Percentiles rank a stretch among this genome's conserved stretches.
These are phyloP conservation scores for Melospiza melodia DNA, from an alignment of 2,113 vertebrate genomes.

Conservation along the genomic window DNA sequence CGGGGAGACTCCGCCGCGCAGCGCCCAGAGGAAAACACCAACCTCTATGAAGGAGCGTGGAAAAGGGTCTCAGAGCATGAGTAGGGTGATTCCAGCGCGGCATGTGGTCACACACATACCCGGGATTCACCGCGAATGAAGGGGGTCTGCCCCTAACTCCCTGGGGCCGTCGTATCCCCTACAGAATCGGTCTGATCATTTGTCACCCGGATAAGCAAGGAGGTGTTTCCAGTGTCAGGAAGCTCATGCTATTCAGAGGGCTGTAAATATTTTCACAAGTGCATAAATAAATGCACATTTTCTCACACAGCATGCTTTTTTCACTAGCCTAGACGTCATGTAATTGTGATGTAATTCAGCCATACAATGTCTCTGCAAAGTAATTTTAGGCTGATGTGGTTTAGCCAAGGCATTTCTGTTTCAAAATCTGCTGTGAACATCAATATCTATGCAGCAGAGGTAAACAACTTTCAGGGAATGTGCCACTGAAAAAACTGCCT, in stretches of 20 bases:
- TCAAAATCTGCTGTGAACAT: neutral
- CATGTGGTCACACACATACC: fast-evolving
- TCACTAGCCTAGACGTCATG: neutral
- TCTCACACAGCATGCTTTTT: fast-evolving
- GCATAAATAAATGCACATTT: fast-evolving
- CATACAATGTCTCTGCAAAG: neutral
- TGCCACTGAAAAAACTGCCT: neutral
- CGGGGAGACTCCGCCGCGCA: fast-evolving
- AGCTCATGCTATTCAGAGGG: neutral
- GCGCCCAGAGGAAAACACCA: neutral
- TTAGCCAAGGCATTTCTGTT: neutral
- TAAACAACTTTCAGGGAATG: fast-evolving
- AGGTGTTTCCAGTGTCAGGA: neutral
- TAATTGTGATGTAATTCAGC: fast-evolving
- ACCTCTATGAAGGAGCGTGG: fast-evolving
- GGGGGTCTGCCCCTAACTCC: too few relatives aligned
- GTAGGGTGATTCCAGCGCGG: fast-evolving
- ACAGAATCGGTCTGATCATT: fast-evolving
- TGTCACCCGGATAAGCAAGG: neutral
- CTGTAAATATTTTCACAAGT: neutral
- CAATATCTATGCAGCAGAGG: neutral
- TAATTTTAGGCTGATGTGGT: neutral
- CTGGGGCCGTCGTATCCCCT: too few relatives aligned
- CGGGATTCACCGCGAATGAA: fast-evolving
- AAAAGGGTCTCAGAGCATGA: neutral